Percentiles rank a stretch among this genome's conserved stretches.
Conservation (phyloP, 2,113 vertebrate species). For the Mixornis gularis region DNA sequence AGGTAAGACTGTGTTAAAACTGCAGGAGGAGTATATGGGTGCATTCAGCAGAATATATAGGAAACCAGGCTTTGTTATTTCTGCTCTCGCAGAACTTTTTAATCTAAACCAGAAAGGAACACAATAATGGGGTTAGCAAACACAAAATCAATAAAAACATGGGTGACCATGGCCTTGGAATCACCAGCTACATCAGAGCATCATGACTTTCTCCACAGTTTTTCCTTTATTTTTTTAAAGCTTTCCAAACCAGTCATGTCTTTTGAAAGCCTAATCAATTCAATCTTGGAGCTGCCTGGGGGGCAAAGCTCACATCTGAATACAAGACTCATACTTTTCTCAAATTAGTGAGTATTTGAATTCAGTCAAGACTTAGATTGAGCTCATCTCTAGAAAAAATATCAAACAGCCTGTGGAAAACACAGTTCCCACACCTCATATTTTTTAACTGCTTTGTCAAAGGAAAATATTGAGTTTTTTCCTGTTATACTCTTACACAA, state of each 20-base stretch:
- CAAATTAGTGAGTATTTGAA: slow-evolving; percentile 48
- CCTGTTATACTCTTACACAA: neutral
- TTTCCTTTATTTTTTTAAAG: neutral
- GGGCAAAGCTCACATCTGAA: slow-evolving; percentile 56
- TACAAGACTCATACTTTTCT: slow-evolving; percentile 54
- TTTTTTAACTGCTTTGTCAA: neutral
- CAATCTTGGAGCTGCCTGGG: slow-evolving; percentile 15
- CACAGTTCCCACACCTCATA: slow-evolving; percentile 16
- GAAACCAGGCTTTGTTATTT: neutral
- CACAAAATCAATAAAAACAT: slow-evolving; percentile 19
- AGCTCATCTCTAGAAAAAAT: slow-evolving; percentile 44
- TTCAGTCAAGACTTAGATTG: slow-evolving; percentile 8
- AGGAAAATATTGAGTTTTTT: neutral
- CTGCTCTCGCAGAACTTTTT: neutral
- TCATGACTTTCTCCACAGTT: slow-evolving; percentile 18
- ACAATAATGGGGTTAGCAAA: slow-evolving; percentile 4
- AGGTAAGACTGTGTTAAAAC: neutral
- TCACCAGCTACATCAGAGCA: neutral
- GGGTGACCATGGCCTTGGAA: neutral
- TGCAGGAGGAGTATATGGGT: neutral
- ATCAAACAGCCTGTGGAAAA: slow-evolving; percentile 32
- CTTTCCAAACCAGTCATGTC: neutral
- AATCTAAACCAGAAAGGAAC: slow-evolving; percentile 21
- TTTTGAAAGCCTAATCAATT: slow-evolving; percentile 43
- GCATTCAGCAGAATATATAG: neutral